Base-by-base conservation (phyloP, 1,140 invertebrate species). In the Sitobion miscanthi region DNA sequence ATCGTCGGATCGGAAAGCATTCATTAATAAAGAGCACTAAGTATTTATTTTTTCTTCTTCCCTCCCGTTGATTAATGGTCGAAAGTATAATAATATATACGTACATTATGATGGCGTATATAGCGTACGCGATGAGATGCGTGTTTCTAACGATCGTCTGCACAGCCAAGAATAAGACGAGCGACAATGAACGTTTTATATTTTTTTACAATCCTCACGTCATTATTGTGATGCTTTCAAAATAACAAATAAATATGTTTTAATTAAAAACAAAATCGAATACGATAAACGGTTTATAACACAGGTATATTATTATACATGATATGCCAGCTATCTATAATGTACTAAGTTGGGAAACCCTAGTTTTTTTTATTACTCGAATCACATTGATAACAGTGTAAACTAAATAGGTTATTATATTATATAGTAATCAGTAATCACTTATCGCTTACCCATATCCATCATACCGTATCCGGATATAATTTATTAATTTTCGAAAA, bases 21-120 rank as follows among this genome's bases (percentile, higher is more conserved):
- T 93, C 91, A 85, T 93, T 93, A 85, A 93, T 93, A 93, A 85
- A 85, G 91, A 93, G 45, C 69, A 83, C 47, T 82, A 93, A 93
- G 77, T 54, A 83, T 86, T 93, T 54, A 54, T 54, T 93, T 86
- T 93, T 77, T 77, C 30, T 77, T 77, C 62, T 77, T 77, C 62
- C 30, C 45, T 38, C 49, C 38, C 9, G 45, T 93, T 86, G 77
- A 93, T 86, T 93, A 93, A 93, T 93, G 82, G 69, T 86, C 52
- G 91, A 93, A 93, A 86, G 91, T 57, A 77, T 4, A 69, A 69
- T 62, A 62, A 11, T 77, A 77, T 77, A n/a, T 69, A 77, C n/a
- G 62, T 77, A 17, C n/a, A 77, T 77, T 77, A 17, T 77, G n/a
- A 77, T 77, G 62, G 62, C n/a, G 14, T 77, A 54, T 77, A 54